Percentiles rank a stretch among this genome's conserved stretches.
These are phyloP conservation scores for Pardosa pseudoannulata DNA, from an alignment of 2,888 invertebrate species.

Conservation along the genomic window DNA sequence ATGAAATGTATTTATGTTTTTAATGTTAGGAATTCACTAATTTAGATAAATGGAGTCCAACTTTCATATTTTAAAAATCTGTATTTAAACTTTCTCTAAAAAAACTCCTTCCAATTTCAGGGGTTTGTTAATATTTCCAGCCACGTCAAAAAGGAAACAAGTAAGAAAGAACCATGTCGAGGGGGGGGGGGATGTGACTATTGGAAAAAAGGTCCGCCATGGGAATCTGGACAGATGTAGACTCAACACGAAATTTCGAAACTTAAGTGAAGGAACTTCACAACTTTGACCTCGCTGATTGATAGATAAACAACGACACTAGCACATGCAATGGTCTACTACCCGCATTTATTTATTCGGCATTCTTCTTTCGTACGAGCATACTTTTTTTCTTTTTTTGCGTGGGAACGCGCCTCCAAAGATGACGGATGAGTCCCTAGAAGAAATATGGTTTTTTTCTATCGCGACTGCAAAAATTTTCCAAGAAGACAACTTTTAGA, in stretches of 20 bases:
- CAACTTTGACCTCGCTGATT: conserved; percentile 62
- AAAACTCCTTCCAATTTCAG: too few relatives aligned
- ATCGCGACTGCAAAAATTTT: background rate
- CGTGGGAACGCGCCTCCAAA: conserved; percentile 28
- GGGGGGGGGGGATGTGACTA: background rate
- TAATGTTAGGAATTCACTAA: too few relatives aligned
- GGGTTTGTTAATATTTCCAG: background rate
- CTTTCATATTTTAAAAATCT: too few relatives aligned
- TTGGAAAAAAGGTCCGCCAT: conserved; percentile 39
- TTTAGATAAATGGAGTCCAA: too few relatives aligned
- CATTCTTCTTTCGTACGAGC: background rate
- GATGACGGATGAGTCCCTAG: conserved; percentile 43
- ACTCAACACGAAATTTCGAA: conserved; percentile 42
- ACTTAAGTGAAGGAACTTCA: conserved; percentile 49
- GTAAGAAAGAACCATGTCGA: conserved; percentile 14
- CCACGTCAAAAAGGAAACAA: conserved; percentile 12
- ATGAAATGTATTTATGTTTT: too few relatives aligned
- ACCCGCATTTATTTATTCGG: conserved; percentile 48
- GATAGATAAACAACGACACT: conserved; percentile 63
- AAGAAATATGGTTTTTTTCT: conserved; percentile 25
- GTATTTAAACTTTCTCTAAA: too few relatives aligned
- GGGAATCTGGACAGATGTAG: conserved; percentile 51
- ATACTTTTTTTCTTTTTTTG: conserved; percentile 34
- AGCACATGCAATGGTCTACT: conserved; percentile 43
- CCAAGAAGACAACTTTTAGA: conserved; percentile 1